Evolutionary conservation across 1,140 invertebrate species (phyloP).

Genomic region (Brachionus angularis): DNA sequence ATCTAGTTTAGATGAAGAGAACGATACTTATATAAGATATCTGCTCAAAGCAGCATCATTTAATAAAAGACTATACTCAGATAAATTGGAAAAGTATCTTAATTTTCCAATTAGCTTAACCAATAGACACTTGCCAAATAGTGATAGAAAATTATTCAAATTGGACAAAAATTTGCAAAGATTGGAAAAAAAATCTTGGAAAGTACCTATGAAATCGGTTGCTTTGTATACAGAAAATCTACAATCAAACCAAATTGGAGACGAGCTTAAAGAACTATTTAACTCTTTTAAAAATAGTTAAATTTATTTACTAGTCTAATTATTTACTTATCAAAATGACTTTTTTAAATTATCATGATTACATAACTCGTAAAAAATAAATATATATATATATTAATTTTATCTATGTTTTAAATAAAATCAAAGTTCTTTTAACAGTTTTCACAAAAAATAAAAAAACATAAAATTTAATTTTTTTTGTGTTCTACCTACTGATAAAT

Average conservation of each 20-base stretch:
- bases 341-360: no score
- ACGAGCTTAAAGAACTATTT: constrained; percentile 10
- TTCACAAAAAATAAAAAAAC: no score
- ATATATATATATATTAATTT: no score
- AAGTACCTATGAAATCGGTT: constrained; percentile 13
- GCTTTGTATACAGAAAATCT: constrained; percentile 20
- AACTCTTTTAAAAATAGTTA: constrained; percentile 28
- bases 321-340: no score
- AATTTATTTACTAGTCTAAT: no score
- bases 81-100: constrained; percentile 1
- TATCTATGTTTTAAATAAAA: no score
- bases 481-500: no score
- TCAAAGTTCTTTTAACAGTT: no score
- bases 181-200: constrained; percentile 43
- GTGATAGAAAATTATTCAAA: constrained; percentile 26
- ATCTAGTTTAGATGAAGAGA: no score
- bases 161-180: constrained; percentile 36
- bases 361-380: no score
- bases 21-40: background rate
- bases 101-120: constrained; percentile 1
- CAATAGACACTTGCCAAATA: background rate
- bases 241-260: background rate
- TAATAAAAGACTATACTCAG: constrained; percentile 9
- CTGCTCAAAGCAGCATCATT: constrained; percentile 8
- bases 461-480: no score